phyloP scores from a whole-genome alignment of 2,797 vertebrate genomes.

The Amazona ochrocephala region DNA sequence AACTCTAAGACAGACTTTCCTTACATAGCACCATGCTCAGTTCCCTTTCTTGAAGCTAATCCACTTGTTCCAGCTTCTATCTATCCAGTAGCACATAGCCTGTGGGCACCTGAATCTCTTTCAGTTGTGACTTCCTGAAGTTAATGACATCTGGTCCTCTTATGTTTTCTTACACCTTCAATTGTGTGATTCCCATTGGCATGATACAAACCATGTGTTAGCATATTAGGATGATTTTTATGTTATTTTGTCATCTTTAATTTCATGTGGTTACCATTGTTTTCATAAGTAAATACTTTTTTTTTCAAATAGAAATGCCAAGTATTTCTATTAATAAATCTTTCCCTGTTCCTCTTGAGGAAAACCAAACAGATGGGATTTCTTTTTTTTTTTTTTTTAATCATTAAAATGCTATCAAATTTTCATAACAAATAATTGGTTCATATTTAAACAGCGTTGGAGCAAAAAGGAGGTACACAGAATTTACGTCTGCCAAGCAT shows the following conservation, averaged over 20 bases:
- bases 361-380: slow-evolving; percentile 43
- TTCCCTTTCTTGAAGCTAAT: background rate
- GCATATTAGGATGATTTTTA: background rate
- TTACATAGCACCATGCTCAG: background rate
- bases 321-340: slow-evolving; percentile 38
- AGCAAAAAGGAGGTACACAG: background rate
- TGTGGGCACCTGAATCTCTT: background rate
- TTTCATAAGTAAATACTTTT: background rate
- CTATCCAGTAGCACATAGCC: background rate
- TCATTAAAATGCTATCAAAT: background rate
- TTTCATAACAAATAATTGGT: slow-evolving; percentile 17
- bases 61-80: background rate
- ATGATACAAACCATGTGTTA: background rate
- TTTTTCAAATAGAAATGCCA: background rate
- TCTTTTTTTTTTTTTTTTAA: background rate
- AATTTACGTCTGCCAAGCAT: background rate
- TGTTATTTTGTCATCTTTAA: background rate
- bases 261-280: background rate
- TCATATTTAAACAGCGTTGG: background rate
- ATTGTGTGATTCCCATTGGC: background rate
- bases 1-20: background rate
- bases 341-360: background rate
- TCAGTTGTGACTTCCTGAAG: background rate
- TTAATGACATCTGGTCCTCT: background rate
- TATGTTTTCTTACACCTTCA: background rate